phyloP scores from a whole-genome alignment of 35 echinoderm and acorn worm genomes.

The Diadema setosum region DNA sequence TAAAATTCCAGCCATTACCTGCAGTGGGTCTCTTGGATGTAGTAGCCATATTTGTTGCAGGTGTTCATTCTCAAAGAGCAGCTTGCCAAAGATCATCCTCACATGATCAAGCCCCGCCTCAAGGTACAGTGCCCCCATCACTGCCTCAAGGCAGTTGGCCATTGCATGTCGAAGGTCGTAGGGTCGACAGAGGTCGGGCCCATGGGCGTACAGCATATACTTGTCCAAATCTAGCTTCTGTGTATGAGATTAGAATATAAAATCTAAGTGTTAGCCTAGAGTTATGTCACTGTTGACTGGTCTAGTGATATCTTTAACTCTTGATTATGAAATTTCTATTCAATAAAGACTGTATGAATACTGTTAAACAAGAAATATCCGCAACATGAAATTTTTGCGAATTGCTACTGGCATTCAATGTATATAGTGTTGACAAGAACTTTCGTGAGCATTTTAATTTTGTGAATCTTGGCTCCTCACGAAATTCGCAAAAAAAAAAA shows the following conservation, averaged over 20 bases:
- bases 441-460: too few species aligned
- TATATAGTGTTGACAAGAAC: too few species aligned
- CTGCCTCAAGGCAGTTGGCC: constrained; percentile 90
- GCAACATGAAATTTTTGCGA: too few species aligned
- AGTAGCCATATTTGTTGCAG: constrained; percentile 66
- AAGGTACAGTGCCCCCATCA: constrained; percentile 85
- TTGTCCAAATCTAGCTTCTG: constrained; percentile 84
- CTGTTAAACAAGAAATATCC: too few species aligned
- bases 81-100: constrained; percentile 63
- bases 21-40: constrained; percentile 78
- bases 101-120: constrained; percentile 55
- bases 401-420: too few species aligned
- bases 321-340: too few species aligned
- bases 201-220: constrained; percentile 91
- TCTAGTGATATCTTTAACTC: too few species aligned
- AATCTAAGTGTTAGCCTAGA: too few species aligned
- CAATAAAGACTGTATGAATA: too few species aligned
- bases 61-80: constrained; percentile 70
- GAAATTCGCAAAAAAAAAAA: too few species aligned
- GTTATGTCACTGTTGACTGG: too few species aligned
- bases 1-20: constrained; percentile 43
- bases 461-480: too few species aligned
- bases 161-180: constrained; percentile 81
- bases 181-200: constrained; percentile 87
- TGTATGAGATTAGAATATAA: not conserved